phyloP scores from a whole-genome alignment of 2,888 invertebrate species.

The Caenorhabditis doughertyi region DNA sequence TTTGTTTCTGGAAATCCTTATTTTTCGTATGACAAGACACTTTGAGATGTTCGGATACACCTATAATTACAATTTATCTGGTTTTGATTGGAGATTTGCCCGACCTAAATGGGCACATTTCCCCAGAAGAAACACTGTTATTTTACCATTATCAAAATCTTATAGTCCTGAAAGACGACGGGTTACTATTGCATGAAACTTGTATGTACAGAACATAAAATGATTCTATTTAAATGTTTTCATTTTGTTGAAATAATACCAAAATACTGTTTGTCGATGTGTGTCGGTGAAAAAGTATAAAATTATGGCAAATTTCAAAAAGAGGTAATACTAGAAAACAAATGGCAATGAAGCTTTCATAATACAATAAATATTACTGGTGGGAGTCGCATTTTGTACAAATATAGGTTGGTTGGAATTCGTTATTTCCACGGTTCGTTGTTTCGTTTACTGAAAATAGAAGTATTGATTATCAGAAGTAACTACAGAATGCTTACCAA shows the following conservation, averaged over 20 bases:
- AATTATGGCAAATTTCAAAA: conserved; percentile 32
- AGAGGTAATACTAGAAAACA: conserved; percentile 47
- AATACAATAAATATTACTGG: conserved; percentile 60
- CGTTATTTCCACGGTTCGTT: background rate
- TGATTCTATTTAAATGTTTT: conserved; percentile 4
- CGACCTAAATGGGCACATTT: conserved; percentile 57
- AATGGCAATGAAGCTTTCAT: conserved; percentile 8
- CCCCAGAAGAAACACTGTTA: conserved; percentile 54
- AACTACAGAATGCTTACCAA: conserved; percentile 54
- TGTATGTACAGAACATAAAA: background rate
- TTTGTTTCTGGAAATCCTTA: conserved; percentile 38
- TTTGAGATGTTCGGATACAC: conserved; percentile 45
- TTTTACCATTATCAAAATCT: conserved; percentile 51
- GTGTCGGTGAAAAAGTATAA: background rate
- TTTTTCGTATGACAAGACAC: conserved; percentile 30
- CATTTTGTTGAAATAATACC: conserved; percentile 41
- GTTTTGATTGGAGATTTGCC: conserved; percentile 55
- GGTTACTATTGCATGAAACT: conserved; percentile 34
- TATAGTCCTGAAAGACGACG: conserved; percentile 55
- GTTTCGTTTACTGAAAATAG: conserved; percentile 48
- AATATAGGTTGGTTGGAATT: conserved; percentile 21
- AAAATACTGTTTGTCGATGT: conserved; percentile 45
- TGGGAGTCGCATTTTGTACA: conserved; percentile 49
- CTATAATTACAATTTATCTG: conserved; percentile 44
- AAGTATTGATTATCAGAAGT: background rate